These are phyloP conservation scores for Clarias gariepinus DNA, from an alignment of 2,113 vertebrate species.

Conservation along the genomic window DNA sequence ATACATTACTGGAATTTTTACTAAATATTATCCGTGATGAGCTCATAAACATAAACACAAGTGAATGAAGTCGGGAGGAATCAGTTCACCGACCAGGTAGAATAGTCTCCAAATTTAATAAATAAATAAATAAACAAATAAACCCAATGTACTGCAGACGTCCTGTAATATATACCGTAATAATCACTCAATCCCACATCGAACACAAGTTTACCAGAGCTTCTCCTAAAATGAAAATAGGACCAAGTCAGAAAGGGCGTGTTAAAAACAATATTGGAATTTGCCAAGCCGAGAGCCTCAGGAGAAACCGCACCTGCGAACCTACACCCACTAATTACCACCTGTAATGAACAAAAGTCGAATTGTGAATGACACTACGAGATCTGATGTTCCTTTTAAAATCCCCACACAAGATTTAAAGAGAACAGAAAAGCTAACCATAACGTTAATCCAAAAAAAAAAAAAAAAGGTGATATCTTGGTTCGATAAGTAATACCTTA, in stretches of 20 bases:
- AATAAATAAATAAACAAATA: not conserved
- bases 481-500: not conserved
- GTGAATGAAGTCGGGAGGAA: not conserved
- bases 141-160: not conserved
- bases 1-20: not conserved
- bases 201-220: not conserved
- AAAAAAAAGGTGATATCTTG: not conserved
- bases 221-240: not conserved
- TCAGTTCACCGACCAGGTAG: not conserved
- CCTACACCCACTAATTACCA: not conserved
- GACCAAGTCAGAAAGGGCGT: not conserved
- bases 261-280: slow-evolving; percentile 3
- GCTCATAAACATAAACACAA: not conserved
- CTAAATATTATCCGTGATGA: not conserved
- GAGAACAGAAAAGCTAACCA: not conserved
- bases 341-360: not conserved
- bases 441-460: not conserved
- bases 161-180: not conserved
- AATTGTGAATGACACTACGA: not conserved
- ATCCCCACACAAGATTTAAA: not conserved
- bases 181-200: not conserved
- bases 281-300: not conserved
- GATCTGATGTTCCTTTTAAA: not conserved
- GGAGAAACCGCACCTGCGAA: not conserved
- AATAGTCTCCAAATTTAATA: not conserved